Conservation (phyloP, 2,797 vertebrate genomes). For the Hipposideros larvatus region DNA sequence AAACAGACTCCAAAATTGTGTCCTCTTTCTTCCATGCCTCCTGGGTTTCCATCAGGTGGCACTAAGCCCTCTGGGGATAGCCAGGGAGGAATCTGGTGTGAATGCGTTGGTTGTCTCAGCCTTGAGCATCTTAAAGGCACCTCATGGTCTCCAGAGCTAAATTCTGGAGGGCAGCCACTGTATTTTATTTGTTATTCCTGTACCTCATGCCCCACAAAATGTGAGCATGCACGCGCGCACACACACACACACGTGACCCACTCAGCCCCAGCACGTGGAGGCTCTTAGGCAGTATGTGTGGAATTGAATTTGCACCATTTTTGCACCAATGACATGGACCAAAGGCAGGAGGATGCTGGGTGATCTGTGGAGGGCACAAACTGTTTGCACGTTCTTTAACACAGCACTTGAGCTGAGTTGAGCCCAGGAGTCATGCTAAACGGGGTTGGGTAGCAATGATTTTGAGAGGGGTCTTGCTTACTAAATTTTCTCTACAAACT, state of each 20-base stretch:
- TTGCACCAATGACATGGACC: not conserved
- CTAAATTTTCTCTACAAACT: not conserved
- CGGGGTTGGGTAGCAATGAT: not conserved
- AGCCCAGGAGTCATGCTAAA: not conserved
- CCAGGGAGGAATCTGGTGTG: not conserved
- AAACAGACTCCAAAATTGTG: not conserved
- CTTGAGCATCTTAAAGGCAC: not conserved
- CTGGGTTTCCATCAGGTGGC: not conserved
- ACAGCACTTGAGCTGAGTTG: not conserved
- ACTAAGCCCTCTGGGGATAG: not conserved
- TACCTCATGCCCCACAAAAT: not conserved
- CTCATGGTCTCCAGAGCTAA: not conserved
- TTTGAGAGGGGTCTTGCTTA: not conserved
- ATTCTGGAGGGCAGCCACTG: not conserved
- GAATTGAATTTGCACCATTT: not conserved
- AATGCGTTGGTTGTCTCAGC: not conserved
- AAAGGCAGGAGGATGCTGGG: not conserved
- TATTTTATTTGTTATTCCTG: not conserved
- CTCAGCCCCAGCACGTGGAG: not conserved
- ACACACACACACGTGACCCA: accelerated
- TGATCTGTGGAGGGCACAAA: not conserved
- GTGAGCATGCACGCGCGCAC: too few relatives aligned
- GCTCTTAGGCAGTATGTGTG: not conserved
- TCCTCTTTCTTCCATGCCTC: not conserved
- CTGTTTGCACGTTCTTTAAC: not conserved